These are phyloP conservation scores for Lepisosteus oculatus DNA, from an alignment of 2,113 vertebrate genomes.

Conservation along the genomic window DNA sequence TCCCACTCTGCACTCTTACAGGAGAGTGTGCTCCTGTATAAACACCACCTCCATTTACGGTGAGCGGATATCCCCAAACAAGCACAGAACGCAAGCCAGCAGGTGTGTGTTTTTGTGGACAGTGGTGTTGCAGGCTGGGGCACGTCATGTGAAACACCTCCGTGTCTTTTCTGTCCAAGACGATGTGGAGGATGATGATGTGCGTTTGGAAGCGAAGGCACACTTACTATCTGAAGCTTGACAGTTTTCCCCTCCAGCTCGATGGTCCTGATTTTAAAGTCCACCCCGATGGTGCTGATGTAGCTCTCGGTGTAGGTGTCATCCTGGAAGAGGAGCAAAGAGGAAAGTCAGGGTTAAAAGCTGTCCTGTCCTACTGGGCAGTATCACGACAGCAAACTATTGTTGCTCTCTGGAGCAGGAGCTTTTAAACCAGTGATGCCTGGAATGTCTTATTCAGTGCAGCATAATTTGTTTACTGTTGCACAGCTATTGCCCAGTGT, in stretches of 20 bases:
- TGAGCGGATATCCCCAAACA: no score
- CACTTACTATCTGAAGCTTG: conserved; percentile 96
- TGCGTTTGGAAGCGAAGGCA: neutral
- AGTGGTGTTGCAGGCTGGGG: no score
- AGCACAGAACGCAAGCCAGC: no score
- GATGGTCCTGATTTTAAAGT: conserved; percentile 98
- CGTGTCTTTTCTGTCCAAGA: no score
- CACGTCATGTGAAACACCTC: neutral
- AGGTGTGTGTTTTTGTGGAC: no score
- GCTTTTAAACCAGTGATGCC: neutral
- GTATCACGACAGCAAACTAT: neutral
- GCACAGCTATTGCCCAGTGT: no score
- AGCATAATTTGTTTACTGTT: no score
- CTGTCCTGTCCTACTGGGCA: neutral
- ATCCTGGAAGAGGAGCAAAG: conserved; percentile 65
- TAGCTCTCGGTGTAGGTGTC: conserved; percentile 97
- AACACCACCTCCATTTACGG: no score
- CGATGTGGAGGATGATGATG: no score
- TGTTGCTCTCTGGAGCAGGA: neutral
- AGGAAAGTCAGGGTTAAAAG: neutral
- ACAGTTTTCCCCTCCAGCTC: conserved; percentile 96
- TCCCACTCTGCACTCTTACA: no score
- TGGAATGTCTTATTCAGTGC: neutral
- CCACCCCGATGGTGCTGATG: conserved; percentile 97
- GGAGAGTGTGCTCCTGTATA: no score